Percentiles rank a stretch among this genome's conserved stretches.
These are phyloP conservation scores for Neolamprologus brichardi DNA, from an alignment of 2,113 vertebrate genomes.

Conservation along the genomic window DNA sequence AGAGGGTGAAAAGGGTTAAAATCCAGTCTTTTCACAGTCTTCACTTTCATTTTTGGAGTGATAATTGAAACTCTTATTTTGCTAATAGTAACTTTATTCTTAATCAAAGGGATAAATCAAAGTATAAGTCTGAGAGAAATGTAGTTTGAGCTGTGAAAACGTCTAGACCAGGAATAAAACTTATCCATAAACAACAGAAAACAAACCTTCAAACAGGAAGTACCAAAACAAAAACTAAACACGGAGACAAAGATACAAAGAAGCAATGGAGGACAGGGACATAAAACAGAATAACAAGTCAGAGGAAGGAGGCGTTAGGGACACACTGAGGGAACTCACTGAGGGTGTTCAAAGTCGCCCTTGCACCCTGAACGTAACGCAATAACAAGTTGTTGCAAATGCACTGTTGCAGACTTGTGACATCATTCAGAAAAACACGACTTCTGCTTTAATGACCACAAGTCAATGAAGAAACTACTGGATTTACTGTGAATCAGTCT, in stretches of 20 bases:
- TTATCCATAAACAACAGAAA: background rate
- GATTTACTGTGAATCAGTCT: background rate
- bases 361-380: accelerated
- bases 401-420: background rate
- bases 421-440: background rate
- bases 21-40: background rate
- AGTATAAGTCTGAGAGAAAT: background rate
- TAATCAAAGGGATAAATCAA: background rate
- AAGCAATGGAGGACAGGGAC: background rate
- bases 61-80: background rate
- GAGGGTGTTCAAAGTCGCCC: background rate
- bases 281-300: background rate
- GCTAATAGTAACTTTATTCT: background rate
- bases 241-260: background rate
- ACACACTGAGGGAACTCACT: background rate
- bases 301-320: background rate
- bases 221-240: background rate
- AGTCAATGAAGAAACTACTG: background rate
- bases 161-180: background rate
- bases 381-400: background rate
- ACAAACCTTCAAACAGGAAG: background rate
- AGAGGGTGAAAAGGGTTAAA: background rate
- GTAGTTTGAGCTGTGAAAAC: background rate
- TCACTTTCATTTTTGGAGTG: background rate
- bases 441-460: background rate